These are phyloP conservation scores for Ramazzottius varieornatus DNA, from an alignment of 2,888 invertebrate genomes.

Conservation along the genomic window DNA sequence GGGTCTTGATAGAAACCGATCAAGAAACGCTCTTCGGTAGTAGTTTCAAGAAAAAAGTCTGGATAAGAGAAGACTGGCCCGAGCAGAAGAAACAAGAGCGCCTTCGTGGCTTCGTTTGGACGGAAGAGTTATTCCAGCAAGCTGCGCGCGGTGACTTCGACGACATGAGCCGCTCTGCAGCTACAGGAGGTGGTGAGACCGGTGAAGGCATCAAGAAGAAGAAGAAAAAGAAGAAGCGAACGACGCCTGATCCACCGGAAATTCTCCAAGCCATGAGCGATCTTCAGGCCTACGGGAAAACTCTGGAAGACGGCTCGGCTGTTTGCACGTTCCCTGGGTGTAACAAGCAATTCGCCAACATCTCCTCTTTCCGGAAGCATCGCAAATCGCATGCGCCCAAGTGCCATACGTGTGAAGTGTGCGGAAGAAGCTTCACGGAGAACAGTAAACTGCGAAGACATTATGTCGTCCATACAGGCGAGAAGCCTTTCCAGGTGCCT, in stretches of 20 bases:
- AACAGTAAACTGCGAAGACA: neutral
- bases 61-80: neutral
- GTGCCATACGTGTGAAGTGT: constrained; percentile 1
- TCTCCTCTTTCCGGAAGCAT: constrained; percentile 2
- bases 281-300: neutral
- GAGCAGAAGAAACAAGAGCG: neutral
- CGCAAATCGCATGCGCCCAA: constrained; percentile 3
- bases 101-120: neutral
- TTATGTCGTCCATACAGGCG: neutral
- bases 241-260: neutral
- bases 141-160: neutral
- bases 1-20: neutral
- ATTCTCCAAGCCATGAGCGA: neutral
- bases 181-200: neutral
- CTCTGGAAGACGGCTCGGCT: neutral
- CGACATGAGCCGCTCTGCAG: neutral
- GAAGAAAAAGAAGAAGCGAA: neutral
- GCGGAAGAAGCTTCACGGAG: neutral
- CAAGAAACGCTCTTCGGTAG: neutral
- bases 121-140: neutral
- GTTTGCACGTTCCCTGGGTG: neutral
- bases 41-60: neutral
- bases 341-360: constrained; percentile 1
- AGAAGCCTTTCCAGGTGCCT: neutral
- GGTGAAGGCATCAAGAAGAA: neutral